Conservation (phyloP, 2,797 vertebrate species). For the Hypotaenidia philippensis region DNA sequence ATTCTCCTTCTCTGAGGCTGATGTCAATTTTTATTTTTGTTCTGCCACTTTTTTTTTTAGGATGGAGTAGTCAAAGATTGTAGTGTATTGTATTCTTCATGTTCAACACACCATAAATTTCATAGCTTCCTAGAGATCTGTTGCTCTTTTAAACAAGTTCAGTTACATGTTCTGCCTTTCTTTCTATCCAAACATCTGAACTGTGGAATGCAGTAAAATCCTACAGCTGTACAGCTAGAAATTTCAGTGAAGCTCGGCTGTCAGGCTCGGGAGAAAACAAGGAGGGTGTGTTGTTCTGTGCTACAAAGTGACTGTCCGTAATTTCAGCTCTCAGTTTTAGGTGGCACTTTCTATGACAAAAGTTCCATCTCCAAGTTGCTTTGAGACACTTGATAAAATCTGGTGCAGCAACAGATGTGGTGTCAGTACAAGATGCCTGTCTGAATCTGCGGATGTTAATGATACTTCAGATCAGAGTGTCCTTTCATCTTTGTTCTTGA, state of each 20-base stretch:
- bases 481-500: background rate
- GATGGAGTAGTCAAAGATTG: background rate
- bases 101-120: background rate
- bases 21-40: background rate
- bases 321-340: background rate
- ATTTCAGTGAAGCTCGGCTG: background rate
- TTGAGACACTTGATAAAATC: background rate
- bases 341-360: background rate
- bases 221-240: background rate
- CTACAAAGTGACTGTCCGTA: background rate
- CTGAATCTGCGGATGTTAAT: background rate
- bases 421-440: background rate
- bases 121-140: background rate
- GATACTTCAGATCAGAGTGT: background rate
- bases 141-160: background rate
- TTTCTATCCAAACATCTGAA: background rate
- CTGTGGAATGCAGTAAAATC: background rate
- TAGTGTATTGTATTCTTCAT: background rate
- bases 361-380: background rate
- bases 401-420: background rate
- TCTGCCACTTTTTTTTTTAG: background rate
- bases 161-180: background rate
- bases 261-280: background rate
- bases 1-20: background rate
- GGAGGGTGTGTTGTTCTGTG: background rate